Conservation (phyloP, 53 echinoderm and acorn worm genomes). For the Apostichopus leukothele region DNA sequence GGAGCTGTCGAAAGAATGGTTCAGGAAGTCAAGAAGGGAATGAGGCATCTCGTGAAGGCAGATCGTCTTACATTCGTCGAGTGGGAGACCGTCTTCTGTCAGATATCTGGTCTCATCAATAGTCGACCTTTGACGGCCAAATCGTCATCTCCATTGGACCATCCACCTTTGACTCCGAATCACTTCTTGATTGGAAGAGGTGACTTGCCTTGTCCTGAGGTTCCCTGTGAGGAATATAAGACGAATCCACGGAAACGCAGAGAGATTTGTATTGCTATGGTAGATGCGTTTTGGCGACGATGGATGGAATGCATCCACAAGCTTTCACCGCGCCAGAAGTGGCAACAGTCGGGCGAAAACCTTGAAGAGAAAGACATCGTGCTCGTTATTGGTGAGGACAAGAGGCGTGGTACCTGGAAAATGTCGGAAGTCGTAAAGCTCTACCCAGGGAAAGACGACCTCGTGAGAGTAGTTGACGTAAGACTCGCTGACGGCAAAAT, state of each 20-base stretch:
- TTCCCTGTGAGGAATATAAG: slow-evolving; percentile 49
- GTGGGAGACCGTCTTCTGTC: slow-evolving; percentile 55
- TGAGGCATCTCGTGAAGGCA: slow-evolving; percentile 66
- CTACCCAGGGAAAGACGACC: slow-evolving; percentile 60
- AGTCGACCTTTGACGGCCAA: slow-evolving; percentile 65
- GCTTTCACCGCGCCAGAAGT: slow-evolving; percentile 61
- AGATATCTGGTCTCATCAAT: slow-evolving; percentile 68
- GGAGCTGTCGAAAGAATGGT: slow-evolving; percentile 76
- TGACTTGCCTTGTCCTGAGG: slow-evolving; percentile 48
- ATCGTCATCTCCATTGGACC: slow-evolving; percentile 75
- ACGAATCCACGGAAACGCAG: slow-evolving; percentile 24
- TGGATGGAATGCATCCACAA: slow-evolving; percentile 66
- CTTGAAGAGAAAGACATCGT: slow-evolving; percentile 62
- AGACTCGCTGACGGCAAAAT: slow-evolving; percentile 57
- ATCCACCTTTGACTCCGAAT: slow-evolving; percentile 79
- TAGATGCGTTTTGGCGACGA: slow-evolving; percentile 47
- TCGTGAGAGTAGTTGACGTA: slow-evolving; percentile 61
- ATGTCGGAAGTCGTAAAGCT: slow-evolving; percentile 57
- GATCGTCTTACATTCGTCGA: slow-evolving; percentile 58
- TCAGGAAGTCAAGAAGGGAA: slow-evolving; percentile 73
- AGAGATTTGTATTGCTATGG: slow-evolving; percentile 54
- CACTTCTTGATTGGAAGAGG: slow-evolving; percentile 66
- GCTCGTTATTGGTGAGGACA: slow-evolving; percentile 58
- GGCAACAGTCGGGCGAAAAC: slow-evolving; percentile 51
- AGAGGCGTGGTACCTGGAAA: slow-evolving; percentile 58